A percentile compares a stretch with the other conserved stretches of the same genome.
Conservation (phyloP, 1,140 invertebrate genomes). For the Caerostris extrusa region DNA sequence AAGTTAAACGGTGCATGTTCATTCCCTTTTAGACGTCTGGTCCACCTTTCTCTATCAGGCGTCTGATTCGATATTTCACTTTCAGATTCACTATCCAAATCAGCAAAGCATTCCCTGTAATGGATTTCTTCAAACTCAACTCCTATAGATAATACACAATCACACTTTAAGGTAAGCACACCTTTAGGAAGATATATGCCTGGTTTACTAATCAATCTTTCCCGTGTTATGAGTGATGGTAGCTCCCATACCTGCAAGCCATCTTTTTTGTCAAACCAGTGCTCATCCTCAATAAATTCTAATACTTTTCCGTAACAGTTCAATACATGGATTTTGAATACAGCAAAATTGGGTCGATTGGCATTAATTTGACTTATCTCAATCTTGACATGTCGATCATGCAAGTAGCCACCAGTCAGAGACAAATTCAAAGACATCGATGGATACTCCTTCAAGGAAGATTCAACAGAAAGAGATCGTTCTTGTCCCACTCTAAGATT, state of each 20-base stretch:
- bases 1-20: no score
- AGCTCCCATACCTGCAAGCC: background rate
- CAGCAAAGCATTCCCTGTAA: background rate
- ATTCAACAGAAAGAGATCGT: background rate
- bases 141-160: background rate
- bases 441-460: background rate
- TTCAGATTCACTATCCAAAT: background rate
- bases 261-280: background rate
- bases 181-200: background rate
- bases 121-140: background rate
- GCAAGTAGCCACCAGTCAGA: background rate
- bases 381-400: background rate
- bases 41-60: background rate
- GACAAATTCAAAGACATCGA: background rate
- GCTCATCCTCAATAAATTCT: background rate
- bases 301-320: background rate
- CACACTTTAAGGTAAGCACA: background rate
- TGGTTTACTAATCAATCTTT: background rate
- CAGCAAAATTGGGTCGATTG: background rate
- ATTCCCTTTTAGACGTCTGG: no score
- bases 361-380: background rate
- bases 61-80: background rate
- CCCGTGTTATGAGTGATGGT: background rate
- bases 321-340: background rate
- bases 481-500: background rate